phyloP scores from a whole-genome alignment of 2,888 invertebrate genomes.

The Theretra japonica region DNA sequence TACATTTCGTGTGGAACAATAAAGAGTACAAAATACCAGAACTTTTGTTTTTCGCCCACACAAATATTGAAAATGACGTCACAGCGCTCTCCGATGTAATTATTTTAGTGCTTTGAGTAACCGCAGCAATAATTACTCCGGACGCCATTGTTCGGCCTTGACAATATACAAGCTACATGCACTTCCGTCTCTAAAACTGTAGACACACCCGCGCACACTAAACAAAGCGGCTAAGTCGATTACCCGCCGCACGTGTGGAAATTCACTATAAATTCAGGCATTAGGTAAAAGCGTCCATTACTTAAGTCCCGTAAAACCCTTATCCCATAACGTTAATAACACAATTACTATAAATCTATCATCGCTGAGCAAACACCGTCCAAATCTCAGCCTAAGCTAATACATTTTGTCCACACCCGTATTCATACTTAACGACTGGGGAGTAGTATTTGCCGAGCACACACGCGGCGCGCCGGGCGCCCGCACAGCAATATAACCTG shows the following conservation, averaged over 20 bases:
- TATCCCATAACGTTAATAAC: conserved; percentile 85
- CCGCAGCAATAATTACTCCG: neutral
- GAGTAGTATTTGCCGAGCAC: conserved; percentile 82
- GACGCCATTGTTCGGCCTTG: neutral
- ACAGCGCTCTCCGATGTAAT: neutral
- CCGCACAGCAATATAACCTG: conserved; percentile 84
- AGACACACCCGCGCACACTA: conserved; percentile 15
- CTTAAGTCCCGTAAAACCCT: conserved; percentile 84
- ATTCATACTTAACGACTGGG: conserved; percentile 83
- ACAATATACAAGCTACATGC: neutral
- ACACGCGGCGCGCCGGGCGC: conserved; percentile 69
- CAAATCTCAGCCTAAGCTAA: conserved; percentile 85
- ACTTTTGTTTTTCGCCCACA: neutral
- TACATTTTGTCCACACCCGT: conserved; percentile 85
- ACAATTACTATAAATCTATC: conserved; percentile 86
- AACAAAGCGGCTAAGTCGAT: conserved; percentile 58
- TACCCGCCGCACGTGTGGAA: conserved; percentile 74
- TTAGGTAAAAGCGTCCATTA: conserved; percentile 83
- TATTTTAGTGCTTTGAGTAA: neutral
- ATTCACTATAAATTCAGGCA: conserved; percentile 79
- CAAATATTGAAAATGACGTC: neutral
- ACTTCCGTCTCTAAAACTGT: conserved; percentile 10
- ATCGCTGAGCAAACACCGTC: conserved; percentile 83
- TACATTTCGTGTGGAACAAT: neutral
- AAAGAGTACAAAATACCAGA: neutral